Base-by-base conservation (phyloP, 2,113 vertebrate genomes). In the Marmota monax region DNA sequence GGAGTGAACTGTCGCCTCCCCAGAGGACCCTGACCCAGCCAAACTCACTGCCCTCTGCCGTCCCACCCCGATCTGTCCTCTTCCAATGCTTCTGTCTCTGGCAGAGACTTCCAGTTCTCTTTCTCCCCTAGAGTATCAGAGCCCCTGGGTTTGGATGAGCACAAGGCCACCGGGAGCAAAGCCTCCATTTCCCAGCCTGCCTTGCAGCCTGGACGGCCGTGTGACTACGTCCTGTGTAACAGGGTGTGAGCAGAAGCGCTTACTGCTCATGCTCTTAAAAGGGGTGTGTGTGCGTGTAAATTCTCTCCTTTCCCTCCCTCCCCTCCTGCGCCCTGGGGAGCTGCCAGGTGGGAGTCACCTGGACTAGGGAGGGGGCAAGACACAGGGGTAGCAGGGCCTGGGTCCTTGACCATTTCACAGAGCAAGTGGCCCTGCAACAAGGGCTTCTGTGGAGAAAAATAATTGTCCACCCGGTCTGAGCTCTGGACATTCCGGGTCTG, bases 111-210 rank as follows among this genome's bases (percentile, higher is more conserved):
- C n/a, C 67, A 51, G 73, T 14, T 86, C 65, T 73, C 22, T 67
- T 23, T 37, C 11, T 14, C 27, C 14, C 58, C 25, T n/a, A 10
- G 20, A 12, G 20, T 34, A 39, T 63, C 12, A 56, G 61, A 72
- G 48, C 1, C 25, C n/a, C 45, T 27, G 53, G 29, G 80, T 22
- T n/a, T 65, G 29, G n/a, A 27, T 17, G 65, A 7, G 63, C 23
- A 25, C 25, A 13, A 3, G 74, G 29, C 53, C 29, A 90, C 13
- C 1, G n/a, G 86, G 8, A 72, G 37, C 65, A 61, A 61, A 90
- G 51, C 90, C 90, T 95, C 72, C 76, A 93, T 77, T 93, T 88
- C 83, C 87, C 96, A 96, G 82, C 22, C 56, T 42, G 17, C 83
- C 23, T 78, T 83, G 76, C 27, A 37, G 58, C 53, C 53, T 12